phyloP scores from a whole-genome alignment of 2,888 invertebrate species.

The Trissolcus japonicus region DNA sequence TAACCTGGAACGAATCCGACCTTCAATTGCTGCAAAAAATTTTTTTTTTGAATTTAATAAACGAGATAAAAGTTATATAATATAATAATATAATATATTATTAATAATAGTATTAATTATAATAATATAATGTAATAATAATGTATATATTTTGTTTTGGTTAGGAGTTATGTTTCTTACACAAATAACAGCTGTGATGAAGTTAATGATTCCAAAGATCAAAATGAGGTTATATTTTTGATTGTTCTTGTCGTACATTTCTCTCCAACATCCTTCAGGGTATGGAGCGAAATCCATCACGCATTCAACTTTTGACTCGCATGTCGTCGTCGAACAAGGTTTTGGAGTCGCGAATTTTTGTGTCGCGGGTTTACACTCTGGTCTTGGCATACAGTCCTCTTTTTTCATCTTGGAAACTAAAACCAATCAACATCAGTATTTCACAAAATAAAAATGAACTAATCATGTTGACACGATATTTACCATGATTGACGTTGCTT shows the following conservation, averaged over 20 bases:
- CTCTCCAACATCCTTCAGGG: constrained; percentile 50
- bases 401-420: constrained; percentile 5
- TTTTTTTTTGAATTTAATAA: neutral
- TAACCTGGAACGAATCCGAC: constrained; percentile 17
- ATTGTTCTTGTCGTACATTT: constrained; percentile 21
- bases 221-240: constrained; percentile 17
- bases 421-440: neutral
- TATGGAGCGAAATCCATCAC: constrained; percentile 40
- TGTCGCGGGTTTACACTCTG: constrained; percentile 1
- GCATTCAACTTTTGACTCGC: constrained; percentile 17
- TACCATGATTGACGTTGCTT: neutral
- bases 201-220: constrained; percentile 16
- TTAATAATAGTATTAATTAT: no score
- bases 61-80: no score
- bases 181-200: constrained; percentile 12
- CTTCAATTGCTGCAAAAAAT: constrained; percentile 15
- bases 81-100: no score
- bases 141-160: no score
- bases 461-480: neutral
- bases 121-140: no score
- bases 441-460: neutral
- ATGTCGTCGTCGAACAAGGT: neutral
- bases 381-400: neutral
- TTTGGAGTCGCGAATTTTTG: no score
- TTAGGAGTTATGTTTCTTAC: constrained; percentile 1